phyloP scores from a whole-genome alignment of 2,797 vertebrate genomes.

The Thamnophis elegans region DNA sequence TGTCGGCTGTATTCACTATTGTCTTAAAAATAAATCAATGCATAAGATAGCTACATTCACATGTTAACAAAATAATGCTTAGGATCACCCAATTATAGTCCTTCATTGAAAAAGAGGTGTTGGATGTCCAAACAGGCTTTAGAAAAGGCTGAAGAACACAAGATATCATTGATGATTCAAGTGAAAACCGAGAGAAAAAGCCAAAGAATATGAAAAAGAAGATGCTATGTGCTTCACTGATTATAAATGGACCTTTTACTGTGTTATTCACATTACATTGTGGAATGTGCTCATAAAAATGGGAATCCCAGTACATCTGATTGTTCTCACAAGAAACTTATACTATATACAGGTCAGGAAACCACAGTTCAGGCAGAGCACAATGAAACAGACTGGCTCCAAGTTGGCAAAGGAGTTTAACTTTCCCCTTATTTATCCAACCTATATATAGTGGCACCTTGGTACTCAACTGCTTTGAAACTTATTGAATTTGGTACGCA shows the following conservation, averaged over 20 bases:
- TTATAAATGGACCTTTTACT: not conserved
- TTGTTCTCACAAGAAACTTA: not conserved
- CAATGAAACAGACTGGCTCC: not conserved
- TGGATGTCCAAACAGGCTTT: not conserved
- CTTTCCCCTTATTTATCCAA: not conserved
- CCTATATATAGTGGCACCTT: not conserved
- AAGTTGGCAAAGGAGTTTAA: not conserved
- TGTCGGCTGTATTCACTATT: not conserved
- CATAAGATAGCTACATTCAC: not conserved
- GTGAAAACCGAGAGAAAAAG: not conserved
- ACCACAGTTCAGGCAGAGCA: not conserved
- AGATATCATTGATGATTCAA: not conserved
- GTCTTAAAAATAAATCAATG: not conserved
- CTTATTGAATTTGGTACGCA: not conserved
- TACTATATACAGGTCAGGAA: not conserved
- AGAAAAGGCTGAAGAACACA: not conserved
- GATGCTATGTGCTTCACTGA: not conserved
- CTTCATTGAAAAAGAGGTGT: not conserved
- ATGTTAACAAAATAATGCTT: not conserved
- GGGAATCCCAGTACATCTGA: not conserved
- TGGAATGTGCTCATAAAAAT: not conserved
- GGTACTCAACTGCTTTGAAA: not conserved
- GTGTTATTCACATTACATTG: not conserved
- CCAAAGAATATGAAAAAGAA: not conserved
- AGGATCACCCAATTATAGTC: not conserved